These are phyloP conservation scores for Apis laboriosa DNA, from an alignment of 1,140 invertebrate genomes.

Conservation along the genomic window DNA sequence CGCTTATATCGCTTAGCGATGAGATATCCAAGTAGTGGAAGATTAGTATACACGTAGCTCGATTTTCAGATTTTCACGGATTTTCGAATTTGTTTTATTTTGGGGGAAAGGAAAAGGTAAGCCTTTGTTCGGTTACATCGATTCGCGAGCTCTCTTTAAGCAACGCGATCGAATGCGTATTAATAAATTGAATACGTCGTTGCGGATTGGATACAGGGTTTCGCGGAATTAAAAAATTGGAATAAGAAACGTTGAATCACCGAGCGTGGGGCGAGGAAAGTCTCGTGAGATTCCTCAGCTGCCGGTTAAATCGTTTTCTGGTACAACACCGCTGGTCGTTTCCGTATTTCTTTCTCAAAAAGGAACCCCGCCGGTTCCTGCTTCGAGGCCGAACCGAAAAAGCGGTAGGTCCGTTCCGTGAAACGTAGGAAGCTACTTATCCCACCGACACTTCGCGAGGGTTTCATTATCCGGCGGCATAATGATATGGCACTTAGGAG, in stretches of 20 bases:
- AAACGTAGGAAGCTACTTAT: constrained; percentile 64
- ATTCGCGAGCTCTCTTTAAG: too few species aligned
- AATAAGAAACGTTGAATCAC: background rate
- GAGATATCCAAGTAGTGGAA: too few species aligned
- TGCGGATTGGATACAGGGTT: too few species aligned
- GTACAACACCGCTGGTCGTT: constrained; percentile 5
- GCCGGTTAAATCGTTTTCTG: background rate
- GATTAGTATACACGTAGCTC: too few species aligned
- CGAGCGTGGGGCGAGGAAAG: too few species aligned
- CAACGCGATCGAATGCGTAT: too few species aligned
- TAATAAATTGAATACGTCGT: too few species aligned
- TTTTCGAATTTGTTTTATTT: too few species aligned
- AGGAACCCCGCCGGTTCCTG: constrained; percentile 22
- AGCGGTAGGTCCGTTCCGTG: constrained; percentile 29
- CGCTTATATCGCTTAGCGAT: background rate
- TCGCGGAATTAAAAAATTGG: too few species aligned
- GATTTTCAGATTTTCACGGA: too few species aligned
- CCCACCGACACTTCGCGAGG: constrained; percentile 44
- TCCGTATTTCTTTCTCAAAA: constrained; percentile 27
- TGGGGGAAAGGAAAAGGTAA: too few species aligned
- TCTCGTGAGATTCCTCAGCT: background rate
- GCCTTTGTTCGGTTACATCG: too few species aligned
- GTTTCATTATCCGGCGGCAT: constrained; percentile 62
- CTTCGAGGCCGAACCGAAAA: constrained; percentile 18
- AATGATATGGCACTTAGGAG: constrained; percentile 64